phyloP scores from a whole-genome alignment of 2,797 vertebrate species.

The Propithecus deckenii region DNA sequence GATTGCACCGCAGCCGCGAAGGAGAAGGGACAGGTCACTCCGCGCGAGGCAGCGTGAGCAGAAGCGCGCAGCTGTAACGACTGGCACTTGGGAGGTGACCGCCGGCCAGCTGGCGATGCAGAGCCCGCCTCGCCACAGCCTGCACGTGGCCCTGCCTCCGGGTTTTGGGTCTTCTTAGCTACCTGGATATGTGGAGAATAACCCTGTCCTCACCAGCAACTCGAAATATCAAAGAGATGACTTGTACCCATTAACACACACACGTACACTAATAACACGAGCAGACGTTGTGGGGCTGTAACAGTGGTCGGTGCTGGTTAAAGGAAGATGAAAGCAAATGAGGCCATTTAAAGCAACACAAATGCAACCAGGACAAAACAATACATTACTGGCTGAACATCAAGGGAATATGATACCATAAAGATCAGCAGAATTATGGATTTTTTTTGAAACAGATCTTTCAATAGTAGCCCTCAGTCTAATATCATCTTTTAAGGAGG shows the following conservation, averaged over 20 bases:
- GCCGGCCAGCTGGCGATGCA: too few species aligned
- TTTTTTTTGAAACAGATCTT: slow-evolving; percentile 22
- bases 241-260: neutral
- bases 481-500: neutral
- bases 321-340: neutral
- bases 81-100: neutral
- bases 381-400: neutral
- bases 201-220: neutral
- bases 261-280: neutral
- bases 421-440: slow-evolving; percentile 11
- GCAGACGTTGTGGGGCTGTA: neutral
- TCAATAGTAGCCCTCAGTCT: neutral
- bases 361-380: neutral
- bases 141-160: fast-evolving
- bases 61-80: neutral
- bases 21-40: neutral
- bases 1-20: neutral
- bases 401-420: neutral
- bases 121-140: neutral
- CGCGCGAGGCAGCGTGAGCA: neutral
- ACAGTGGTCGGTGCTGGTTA: neutral
- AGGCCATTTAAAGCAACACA: slow-evolving; percentile 11
- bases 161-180: neutral
- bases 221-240: neutral
- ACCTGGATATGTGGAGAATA: neutral